These are phyloP conservation scores for Hystrix brachyura DNA, from an alignment of 2,113 vertebrate species.

Conservation along the genomic window DNA sequence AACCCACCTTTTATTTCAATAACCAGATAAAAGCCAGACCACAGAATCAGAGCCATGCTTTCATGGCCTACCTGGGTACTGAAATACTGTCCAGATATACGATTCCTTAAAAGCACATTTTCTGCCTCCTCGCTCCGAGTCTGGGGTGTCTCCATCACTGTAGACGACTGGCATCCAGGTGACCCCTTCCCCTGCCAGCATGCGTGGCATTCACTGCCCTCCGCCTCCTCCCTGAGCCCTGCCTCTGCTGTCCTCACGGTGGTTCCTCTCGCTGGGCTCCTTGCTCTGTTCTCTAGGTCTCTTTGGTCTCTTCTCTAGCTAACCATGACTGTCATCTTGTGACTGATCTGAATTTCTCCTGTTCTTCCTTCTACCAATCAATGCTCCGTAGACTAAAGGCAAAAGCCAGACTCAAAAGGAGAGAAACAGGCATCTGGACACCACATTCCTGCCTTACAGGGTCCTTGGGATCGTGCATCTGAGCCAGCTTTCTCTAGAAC, in stretches of 20 bases:
- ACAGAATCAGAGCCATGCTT: background rate
- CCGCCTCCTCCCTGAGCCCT: background rate
- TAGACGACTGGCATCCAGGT: background rate
- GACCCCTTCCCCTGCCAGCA: background rate
- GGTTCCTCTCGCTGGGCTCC: background rate
- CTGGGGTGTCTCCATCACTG: background rate
- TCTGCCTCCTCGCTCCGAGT: background rate
- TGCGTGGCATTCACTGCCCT: too few relatives aligned
- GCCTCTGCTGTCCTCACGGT: background rate
- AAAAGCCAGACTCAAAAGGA: background rate
- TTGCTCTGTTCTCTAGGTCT: background rate
- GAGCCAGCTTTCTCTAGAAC: background rate
- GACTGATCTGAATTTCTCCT: background rate
- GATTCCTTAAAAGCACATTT: background rate
- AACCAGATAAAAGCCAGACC: background rate
- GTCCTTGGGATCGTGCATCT: background rate
- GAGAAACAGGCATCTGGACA: background rate
- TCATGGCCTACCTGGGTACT: accelerated
- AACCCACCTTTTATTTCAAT: background rate
- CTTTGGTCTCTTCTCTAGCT: background rate
- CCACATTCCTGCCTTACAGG: accelerated
- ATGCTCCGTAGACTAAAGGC: background rate
- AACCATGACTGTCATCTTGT: background rate
- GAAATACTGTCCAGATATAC: background rate
- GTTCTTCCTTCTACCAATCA: background rate